Percentiles rank a stretch among this genome's conserved stretches.
phyloP scores from a whole-genome alignment of 2,888 invertebrate genomes.

The Panzeria rudis region DNA sequence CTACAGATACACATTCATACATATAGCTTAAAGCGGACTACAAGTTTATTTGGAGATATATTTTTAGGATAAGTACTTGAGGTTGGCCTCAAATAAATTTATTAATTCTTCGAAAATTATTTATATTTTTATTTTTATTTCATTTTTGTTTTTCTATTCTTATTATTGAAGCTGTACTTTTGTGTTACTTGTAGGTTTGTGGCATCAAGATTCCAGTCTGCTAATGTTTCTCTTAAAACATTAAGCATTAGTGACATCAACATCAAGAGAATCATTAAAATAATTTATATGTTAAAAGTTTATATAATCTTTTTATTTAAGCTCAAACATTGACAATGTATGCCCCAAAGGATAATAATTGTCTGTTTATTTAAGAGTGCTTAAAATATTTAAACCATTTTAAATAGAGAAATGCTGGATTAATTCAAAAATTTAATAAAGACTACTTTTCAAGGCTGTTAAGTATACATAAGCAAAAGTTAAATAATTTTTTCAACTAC shows the following conservation, averaged over 20 bases:
- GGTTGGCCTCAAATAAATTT: conserved; percentile 10
- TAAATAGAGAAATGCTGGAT: neutral
- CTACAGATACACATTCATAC: neutral
- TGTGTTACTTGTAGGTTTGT: neutral
- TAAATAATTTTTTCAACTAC: neutral
- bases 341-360: neutral
- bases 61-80: neutral
- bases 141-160: neutral
- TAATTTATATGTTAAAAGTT: conserved; percentile 16
- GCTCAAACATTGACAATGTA: neutral
- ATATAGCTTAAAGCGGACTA: neutral
- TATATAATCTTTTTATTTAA: neutral
- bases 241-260: neutral
- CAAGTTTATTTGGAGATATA: no score
- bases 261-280: conserved; percentile 30
- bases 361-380: neutral
- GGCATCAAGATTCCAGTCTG: neutral
- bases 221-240: neutral
- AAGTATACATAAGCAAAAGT: neutral
- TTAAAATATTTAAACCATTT: neutral
- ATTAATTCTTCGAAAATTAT: conserved; percentile 19
- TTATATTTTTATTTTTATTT: neutral
- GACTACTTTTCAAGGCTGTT: neutral
- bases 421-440: neutral
- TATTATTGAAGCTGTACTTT: neutral